These are phyloP conservation scores for Petrophora chlorosata DNA, from an alignment of 2,888 invertebrate genomes.

Conservation along the genomic window DNA sequence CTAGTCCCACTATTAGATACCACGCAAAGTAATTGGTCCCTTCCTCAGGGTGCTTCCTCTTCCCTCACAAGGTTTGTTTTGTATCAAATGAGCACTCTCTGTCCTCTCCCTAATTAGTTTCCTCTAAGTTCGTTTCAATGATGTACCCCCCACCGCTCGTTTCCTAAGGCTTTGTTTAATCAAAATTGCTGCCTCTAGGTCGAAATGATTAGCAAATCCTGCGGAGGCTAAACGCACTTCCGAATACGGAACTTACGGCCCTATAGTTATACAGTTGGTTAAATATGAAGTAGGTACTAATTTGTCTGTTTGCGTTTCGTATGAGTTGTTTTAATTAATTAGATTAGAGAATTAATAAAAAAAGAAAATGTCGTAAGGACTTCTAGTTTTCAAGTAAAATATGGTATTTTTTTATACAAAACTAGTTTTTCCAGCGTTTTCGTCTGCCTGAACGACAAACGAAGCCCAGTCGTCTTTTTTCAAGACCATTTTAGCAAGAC, in stretches of 20 bases:
- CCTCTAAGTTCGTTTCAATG: conserved; percentile 37
- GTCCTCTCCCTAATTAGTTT: conserved; percentile 59
- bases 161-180: conserved; percentile 21
- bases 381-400: too few species aligned
- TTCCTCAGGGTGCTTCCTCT: conserved; percentile 54
- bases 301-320: not conserved
- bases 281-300: not conserved
- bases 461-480: too few species aligned
- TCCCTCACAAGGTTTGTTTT: conserved; percentile 53
- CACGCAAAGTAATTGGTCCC: conserved; percentile 65
- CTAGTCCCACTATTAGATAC: conserved; percentile 14
- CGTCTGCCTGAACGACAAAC: too few species aligned
- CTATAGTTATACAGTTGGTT: not conserved
- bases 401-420: too few species aligned
- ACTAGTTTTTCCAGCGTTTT: too few species aligned
- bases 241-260: not conserved
- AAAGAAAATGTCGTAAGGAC: too few species aligned
- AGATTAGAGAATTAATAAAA: too few species aligned
- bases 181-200: conserved; percentile 16
- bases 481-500: too few species aligned
- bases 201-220: conserved; percentile 12
- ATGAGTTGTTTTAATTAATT: too few species aligned
- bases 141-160: conserved; percentile 22
- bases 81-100: conserved; percentile 50
- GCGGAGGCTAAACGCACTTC: not conserved